These are phyloP conservation scores for Limnephilus lunatus DNA, from an alignment of 2,888 invertebrate genomes.

Conservation along the genomic window DNA sequence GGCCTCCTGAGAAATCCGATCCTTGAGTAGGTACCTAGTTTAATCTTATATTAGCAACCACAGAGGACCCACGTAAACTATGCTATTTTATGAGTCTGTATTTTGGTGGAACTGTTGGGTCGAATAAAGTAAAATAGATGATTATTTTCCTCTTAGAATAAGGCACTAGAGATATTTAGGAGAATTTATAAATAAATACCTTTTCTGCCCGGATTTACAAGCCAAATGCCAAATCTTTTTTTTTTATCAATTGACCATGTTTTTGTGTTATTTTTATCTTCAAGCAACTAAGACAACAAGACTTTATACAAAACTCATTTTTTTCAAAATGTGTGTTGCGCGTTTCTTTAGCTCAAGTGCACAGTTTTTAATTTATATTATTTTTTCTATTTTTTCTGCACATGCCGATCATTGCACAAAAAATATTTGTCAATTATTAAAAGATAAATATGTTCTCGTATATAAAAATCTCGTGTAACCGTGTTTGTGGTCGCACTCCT, in stretches of 20 bases:
- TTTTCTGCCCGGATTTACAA: neutral
- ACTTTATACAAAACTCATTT: no score
- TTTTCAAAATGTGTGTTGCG: no score
- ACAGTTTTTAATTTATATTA: no score
- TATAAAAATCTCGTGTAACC: no score
- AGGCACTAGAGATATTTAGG: neutral
- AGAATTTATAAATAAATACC: neutral
- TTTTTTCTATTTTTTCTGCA: no score
- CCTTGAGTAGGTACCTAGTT: neutral
- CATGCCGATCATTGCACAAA: no score
- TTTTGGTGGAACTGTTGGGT: neutral
- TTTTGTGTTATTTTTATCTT: neutral
- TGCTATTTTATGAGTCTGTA: neutral
- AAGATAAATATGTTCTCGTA: no score
- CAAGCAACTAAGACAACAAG: no score
- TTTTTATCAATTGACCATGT: neutral
- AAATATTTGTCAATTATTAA: no score
- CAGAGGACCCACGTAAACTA: neutral
- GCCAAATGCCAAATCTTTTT: neutral
- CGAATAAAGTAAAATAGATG: neutral
- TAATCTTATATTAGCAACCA: slow-evolving; percentile 26
- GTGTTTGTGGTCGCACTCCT: no score
- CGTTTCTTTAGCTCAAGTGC: no score
- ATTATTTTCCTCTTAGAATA: neutral
- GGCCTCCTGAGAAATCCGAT: slow-evolving; percentile 29